Conservation (phyloP, 2,797 vertebrate species). For the Typhlichthys eigenmanni region DNA sequence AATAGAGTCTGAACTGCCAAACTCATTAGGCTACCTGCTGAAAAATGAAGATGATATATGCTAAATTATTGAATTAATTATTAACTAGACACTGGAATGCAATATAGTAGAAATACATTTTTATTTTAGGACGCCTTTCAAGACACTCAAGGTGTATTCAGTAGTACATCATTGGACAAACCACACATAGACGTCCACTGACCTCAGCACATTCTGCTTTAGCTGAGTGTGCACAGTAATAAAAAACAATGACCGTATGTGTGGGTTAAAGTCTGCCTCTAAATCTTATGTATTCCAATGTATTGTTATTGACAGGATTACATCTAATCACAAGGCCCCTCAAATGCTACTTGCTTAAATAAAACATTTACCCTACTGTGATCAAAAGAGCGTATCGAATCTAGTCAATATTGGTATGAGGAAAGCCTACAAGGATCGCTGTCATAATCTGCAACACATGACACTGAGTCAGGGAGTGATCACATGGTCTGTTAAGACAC, state of each 20-base stretch:
- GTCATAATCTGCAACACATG: constrained; percentile 82
- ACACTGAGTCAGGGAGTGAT: constrained; percentile 77
- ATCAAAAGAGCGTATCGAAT: not conserved
- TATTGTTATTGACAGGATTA: not conserved
- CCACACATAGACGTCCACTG: too few species aligned
- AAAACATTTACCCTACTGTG: not conserved
- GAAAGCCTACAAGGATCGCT: constrained; percentile 35
- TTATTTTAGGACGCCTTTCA: too few species aligned
- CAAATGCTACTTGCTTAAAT: not conserved
- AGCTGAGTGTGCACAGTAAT: constrained; percentile 30
- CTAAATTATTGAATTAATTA: too few species aligned
- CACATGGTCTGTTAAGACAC: constrained; percentile 75
- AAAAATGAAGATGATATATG: too few species aligned
- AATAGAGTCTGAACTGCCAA: not conserved
- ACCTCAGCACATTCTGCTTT: constrained; percentile 4
- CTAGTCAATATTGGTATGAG: constrained; percentile 1
- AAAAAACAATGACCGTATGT: constrained; percentile 41
- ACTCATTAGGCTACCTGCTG: not conserved
- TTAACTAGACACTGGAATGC: not conserved
- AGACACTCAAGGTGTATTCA: not conserved
- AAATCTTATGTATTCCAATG: constrained; percentile 11
- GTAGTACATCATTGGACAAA: not conserved
- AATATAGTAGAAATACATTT: not conserved
- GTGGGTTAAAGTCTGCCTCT: constrained; percentile 57
- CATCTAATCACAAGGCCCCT: not conserved